Conservation (phyloP, 2,888 invertebrate genomes). For the Noctua janthe region DNA sequence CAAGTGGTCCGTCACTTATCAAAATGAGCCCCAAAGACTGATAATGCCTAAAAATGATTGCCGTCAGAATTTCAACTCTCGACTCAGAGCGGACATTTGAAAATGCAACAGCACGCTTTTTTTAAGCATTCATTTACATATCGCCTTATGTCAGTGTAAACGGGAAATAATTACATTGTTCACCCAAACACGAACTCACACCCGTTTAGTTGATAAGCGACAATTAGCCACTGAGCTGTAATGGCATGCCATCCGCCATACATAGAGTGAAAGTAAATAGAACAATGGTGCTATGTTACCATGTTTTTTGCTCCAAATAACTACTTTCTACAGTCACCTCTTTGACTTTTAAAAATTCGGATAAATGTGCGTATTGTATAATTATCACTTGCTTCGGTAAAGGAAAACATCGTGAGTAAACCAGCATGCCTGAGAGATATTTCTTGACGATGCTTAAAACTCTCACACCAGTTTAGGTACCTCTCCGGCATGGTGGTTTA, state of each 20-base stretch:
- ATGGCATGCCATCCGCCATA: conserved; percentile 25
- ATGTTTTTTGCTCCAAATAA: conserved; percentile 34
- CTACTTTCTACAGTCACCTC: conserved; percentile 27
- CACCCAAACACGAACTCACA: background rate
- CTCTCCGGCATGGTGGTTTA: too few relatives aligned
- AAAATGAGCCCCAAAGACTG: too few relatives aligned
- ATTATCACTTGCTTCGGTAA: too few relatives aligned
- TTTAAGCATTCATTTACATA: background rate
- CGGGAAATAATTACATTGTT: background rate
- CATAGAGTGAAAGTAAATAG: conserved; percentile 47
- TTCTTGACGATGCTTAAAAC: too few relatives aligned
- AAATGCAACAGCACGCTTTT: background rate
- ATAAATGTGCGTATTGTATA: too few relatives aligned
- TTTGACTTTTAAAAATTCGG: background rate
- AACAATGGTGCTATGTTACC: conserved; percentile 39
- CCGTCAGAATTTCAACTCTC: background rate
- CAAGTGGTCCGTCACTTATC: too few relatives aligned
- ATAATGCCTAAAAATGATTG: background rate
- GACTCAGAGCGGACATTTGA: background rate
- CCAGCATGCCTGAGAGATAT: too few relatives aligned
- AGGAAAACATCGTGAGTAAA: too few relatives aligned
- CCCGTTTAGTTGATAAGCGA: background rate
- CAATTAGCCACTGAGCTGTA: background rate
- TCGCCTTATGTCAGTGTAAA: background rate
- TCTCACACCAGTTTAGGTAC: too few relatives aligned